Base-by-base conservation (phyloP, 2,113 vertebrate genomes). In the Petromus typicus region DNA sequence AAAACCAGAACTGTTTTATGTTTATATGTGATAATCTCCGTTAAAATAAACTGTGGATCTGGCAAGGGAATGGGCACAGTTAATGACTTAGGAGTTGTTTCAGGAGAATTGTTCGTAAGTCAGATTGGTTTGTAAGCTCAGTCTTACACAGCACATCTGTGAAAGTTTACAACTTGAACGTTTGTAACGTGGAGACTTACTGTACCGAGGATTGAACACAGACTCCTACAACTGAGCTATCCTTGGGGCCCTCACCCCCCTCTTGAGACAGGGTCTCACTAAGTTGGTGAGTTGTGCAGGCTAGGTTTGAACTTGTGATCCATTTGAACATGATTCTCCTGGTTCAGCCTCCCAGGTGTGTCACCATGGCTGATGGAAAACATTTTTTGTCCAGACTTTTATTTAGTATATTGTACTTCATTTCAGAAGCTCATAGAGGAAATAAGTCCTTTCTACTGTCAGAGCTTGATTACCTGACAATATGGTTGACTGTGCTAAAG, bases 11-110 rank as follows among this genome's bases (percentile, higher is more conserved):
- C 43, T 69, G 16, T 23, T 56, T 91, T 51, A 83, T 45, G 30
- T 87, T 91, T 78, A 79, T 32, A 34, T 64, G 37, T 76, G 94
- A 64, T 92, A 85, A 79, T 76, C 37, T 25, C 71, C 56, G 34
- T 54, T 73, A 63, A 66, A 64, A 56, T 48, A 85, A 37, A 86
- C n/a, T 71, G 59, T 73, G 27, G 64, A 66, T 79, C 80, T 93
- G 56, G n/a, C 73, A 88, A 81, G 32, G 71, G 43, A 66, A 66
- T 63, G 85, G 57, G 37, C 43, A 88, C 61, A 75, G 81, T 34
- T 79, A 75, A 76, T 73, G 17, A 57, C 5, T 17, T 25, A 48
- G 2, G 12, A 27, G 40, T 75, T 48, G 73, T 76, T 48, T 25
- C 27, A 32, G n/a, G n/a, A n/a, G 43, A 48, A 48, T 17, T 48